Conservation (phyloP, 2,113 vertebrate species). For the Dunckerocampus dactyliophorus region DNA sequence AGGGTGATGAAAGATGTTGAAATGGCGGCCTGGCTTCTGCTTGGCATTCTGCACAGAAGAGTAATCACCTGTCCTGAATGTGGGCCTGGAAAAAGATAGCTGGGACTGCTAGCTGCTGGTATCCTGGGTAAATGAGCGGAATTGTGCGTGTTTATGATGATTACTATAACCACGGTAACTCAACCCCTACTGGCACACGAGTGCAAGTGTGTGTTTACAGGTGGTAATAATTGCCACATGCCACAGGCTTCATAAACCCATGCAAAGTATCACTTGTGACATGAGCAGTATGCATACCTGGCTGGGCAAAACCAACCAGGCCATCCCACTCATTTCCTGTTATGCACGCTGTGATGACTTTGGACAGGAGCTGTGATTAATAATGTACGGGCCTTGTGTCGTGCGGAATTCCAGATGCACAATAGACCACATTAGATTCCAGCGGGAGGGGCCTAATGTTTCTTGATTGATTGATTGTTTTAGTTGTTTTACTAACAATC, state of each 20-base stretch:
- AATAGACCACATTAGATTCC: background rate
- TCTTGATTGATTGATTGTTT: no score
- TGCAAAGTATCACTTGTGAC: slow-evolving; percentile 44
- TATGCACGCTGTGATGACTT: slow-evolving; percentile 16
- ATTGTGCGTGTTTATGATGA: no score
- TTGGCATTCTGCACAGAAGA: slow-evolving; percentile 27
- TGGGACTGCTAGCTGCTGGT: slow-evolving; percentile 2
- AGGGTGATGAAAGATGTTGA: slow-evolving; percentile 64
- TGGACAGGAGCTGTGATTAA: slow-evolving; percentile 27
- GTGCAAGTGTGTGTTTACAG: slow-evolving; percentile 17
- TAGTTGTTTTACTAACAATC: no score
- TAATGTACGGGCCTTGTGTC: slow-evolving; percentile 6
- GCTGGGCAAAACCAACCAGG: slow-evolving; percentile 32
- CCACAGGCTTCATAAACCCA: slow-evolving; percentile 24
- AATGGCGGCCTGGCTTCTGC: slow-evolving; percentile 39
- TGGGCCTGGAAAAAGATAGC: slow-evolving; percentile 2
- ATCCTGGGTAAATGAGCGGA: slow-evolving; percentile 1
- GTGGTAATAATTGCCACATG: slow-evolving; percentile 4
- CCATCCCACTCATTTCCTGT: slow-evolving; percentile 21
- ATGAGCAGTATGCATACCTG: slow-evolving; percentile 37
- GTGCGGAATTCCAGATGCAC: slow-evolving; percentile 19
- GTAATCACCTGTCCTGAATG: slow-evolving; percentile 34
- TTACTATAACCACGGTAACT: slow-evolving; percentile 17
- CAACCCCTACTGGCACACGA: slow-evolving; percentile 3
- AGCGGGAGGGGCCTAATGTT: background rate